Conservation (phyloP, 2,797 vertebrate genomes). For the Myotis vivesi region DNA sequence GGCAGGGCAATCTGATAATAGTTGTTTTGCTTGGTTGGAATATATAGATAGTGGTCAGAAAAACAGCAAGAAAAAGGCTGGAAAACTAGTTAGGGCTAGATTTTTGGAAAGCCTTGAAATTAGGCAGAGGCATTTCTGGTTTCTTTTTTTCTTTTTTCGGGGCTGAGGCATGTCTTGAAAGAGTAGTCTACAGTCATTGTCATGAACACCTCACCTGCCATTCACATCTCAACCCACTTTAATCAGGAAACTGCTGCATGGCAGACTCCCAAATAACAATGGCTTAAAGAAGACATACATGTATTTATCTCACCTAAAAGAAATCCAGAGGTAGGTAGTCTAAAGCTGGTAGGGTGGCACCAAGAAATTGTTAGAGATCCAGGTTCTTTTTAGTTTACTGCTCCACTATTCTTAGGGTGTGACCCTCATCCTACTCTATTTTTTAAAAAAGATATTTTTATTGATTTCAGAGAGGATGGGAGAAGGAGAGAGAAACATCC, state of each 20-base stretch:
- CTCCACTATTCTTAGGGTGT: not conserved
- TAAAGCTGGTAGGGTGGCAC: not conserved
- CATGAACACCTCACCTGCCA: conserved; percentile 6
- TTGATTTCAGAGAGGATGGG: no score
- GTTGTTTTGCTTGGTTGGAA: not conserved
- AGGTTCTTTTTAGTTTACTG: conserved; percentile 30
- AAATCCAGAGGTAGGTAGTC: not conserved
- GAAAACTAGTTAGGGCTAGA: not conserved
- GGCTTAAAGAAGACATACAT: conserved; percentile 9
- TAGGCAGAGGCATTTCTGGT: conserved; percentile 5
- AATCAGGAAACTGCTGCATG: not conserved
- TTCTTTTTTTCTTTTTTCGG: no score
- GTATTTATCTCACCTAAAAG: conserved; percentile 27
- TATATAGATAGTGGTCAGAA: not conserved
- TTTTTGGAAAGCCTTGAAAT: conserved; percentile 25
- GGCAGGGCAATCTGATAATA: not conserved
- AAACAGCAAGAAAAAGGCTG: not conserved
- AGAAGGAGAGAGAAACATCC: no score
- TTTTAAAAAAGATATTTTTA: not conserved
- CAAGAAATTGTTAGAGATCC: not conserved
- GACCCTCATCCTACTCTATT: not conserved
- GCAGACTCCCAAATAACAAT: not conserved
- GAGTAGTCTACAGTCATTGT: not conserved
- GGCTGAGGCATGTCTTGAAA: conserved; percentile 35
- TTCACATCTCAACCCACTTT: conserved; percentile 6